A percentile compares a stretch with the other conserved stretches of the same genome.
These are phyloP conservation scores for Coelopa pilipes DNA, from an alignment of 2,888 invertebrate species.

Conservation along the genomic window DNA sequence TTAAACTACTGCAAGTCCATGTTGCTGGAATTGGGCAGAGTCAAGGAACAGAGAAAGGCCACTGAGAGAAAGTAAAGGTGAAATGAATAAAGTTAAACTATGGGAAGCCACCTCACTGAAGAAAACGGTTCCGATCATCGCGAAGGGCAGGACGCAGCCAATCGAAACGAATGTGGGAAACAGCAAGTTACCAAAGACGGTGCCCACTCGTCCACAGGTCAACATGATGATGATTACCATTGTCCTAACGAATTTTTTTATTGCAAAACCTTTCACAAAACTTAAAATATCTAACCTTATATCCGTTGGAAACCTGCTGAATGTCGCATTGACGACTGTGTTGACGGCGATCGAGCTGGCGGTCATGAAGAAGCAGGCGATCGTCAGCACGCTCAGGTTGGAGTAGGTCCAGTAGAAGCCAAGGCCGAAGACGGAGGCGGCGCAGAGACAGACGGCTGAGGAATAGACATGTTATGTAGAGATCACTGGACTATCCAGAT, in stretches of 20 bases:
- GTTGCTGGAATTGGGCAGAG: too few species aligned
- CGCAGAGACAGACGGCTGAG: constrained; percentile 62
- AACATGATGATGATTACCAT: constrained; percentile 78
- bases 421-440: constrained; percentile 68
- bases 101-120: constrained; percentile 67
- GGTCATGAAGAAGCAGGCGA: constrained; percentile 70
- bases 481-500: neutral
- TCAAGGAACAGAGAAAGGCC: too few species aligned
- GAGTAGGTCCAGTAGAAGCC: constrained; percentile 71
- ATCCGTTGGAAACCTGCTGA: constrained; percentile 60
- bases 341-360: constrained; percentile 57
- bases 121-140: constrained; percentile 74
- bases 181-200: constrained; percentile 76
- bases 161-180: constrained; percentile 76
- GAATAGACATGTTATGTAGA: constrained; percentile 3
- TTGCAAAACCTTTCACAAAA: neutral
- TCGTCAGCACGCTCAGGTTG: constrained; percentile 68
- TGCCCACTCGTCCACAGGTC: constrained; percentile 77
- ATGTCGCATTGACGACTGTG: constrained; percentile 56
- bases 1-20: too few species aligned
- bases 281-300: constrained; percentile 56
- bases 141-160: constrained; percentile 79
- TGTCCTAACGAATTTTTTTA: constrained; percentile 68
- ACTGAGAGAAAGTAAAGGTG: too few species aligned
- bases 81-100: too few species aligned